Evolutionary conservation across 2,797 vertebrate species (phyloP).

Genomic region (Urosaurus nigricauda): DNA sequence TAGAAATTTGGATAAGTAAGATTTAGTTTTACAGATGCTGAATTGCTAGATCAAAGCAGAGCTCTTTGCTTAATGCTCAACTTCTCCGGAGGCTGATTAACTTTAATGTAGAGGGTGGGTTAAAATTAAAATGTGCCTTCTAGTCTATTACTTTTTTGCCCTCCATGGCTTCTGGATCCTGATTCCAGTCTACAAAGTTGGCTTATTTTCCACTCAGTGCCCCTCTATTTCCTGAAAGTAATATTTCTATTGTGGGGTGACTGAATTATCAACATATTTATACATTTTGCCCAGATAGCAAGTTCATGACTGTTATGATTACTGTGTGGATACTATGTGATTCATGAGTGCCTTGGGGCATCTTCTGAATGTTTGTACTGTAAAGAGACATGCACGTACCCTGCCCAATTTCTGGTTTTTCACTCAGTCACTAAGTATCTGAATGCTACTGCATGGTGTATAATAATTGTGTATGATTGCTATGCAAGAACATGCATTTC

Average conservation of each 20-base stretch:
- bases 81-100: background rate
- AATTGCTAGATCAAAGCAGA: conserved; percentile 30
- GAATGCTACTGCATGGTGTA: too few species aligned
- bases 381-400: too few species aligned
- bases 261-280: background rate
- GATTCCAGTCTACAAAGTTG: background rate
- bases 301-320: background rate
- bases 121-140: conserved; percentile 14
- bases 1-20: conserved; percentile 10
- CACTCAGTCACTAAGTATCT: too few species aligned
- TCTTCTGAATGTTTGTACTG: too few species aligned
- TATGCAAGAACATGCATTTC: too few species aligned
- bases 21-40: conserved; percentile 11
- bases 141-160: background rate
- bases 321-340: background rate
- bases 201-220: background rate
- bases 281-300: background rate
- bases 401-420: too few species aligned
- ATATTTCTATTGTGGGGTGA: background rate
- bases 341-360: too few species aligned
- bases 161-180: background rate
- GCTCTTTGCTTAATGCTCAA: conserved; percentile 10
- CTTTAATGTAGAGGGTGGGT: background rate
- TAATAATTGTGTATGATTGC: too few species aligned
- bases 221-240: background rate